Conservation (phyloP, 2,888 invertebrate genomes). For the Drosophila leonis region DNA sequence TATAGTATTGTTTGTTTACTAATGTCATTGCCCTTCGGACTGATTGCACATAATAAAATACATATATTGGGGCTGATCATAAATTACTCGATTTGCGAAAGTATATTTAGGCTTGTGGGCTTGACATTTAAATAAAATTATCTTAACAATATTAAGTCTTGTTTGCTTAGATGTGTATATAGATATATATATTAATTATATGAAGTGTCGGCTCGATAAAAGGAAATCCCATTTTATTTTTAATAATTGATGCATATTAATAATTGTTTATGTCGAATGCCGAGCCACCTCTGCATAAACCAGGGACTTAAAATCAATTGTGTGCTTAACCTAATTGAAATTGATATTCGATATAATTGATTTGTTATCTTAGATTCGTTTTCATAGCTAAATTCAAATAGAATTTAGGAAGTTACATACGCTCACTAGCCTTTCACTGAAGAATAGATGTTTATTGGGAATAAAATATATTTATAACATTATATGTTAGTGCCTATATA, state of each 20-base stretch:
- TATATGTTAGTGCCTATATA: slow-evolving; percentile 61
- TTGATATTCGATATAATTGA: no score
- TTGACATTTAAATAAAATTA: neutral
- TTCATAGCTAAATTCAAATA: neutral
- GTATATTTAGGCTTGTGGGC: neutral
- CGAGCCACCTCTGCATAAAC: neutral
- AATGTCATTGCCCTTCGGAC: neutral
- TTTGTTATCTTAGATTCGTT: neutral
- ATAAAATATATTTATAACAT: slow-evolving; percentile 54
- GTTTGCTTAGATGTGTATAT: neutral
- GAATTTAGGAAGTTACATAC: neutral
- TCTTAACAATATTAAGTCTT: neutral
- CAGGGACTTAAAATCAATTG: neutral
- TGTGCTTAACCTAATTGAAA: no score
- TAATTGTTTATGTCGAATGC: neutral
- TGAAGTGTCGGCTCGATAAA: neutral
- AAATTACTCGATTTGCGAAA: neutral
- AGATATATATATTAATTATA: neutral
- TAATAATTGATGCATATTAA: neutral
- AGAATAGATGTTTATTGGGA: slow-evolving; percentile 40
- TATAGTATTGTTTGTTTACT: no score
- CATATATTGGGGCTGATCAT: neutral
- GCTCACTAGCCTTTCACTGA: neutral
- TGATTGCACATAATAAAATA: neutral
- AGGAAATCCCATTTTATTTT: neutral